Base-by-base conservation (phyloP, 2,797 vertebrate species). In the Eremophila alpestris region DNA sequence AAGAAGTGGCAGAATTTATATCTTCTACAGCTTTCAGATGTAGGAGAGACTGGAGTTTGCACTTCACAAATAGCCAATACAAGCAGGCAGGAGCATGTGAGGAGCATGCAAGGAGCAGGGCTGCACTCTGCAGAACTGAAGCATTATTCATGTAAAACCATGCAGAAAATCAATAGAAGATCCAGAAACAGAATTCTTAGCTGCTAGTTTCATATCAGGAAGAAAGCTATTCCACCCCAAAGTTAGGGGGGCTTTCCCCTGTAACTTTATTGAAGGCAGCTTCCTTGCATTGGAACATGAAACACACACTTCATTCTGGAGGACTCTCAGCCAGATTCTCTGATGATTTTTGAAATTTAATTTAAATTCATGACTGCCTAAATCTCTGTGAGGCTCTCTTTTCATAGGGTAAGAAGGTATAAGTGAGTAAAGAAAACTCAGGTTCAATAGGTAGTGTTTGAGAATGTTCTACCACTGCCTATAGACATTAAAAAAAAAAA, bases 121-220 rank as follows among this genome's bases (percentile, higher is more conserved):
- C 38, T 67, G 11, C 26, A 23, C 32, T 80, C 41, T 56, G 34
- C 11, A 62, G 16, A 81, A 82, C 27, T 43, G 17, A 48, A 76
- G 22, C 11, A 60, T 73, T 91, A 85, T 38, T 93, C 40, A 73
- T 30, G 43, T 29, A 76, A 79, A 92, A 78, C 2, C 26, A 76
- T 24, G 13, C 48, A 92, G 32, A 32, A 90, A 94, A 95, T 74
- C 55, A 74, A 70, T 32, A 84, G 41, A 74, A 93, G 84, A 90
- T 27, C 38, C 43, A 87, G 60, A 91, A 90, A 84, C 1, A 82
- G 26, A 67, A 46, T 40, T 83, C 56, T 63, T 73, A 26, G 34
- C 22, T 73, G 26, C 60, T 52, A 74, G 68, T 41, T 89, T 82
- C 56, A 40, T 20, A 55, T 43, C 13, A 19, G 32, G 40, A 43